Evolutionary conservation across 2,113 vertebrate species (phyloP), one percentile per base, ranked within the genome.

Genomic region (Atractosteus spatula): DNA sequence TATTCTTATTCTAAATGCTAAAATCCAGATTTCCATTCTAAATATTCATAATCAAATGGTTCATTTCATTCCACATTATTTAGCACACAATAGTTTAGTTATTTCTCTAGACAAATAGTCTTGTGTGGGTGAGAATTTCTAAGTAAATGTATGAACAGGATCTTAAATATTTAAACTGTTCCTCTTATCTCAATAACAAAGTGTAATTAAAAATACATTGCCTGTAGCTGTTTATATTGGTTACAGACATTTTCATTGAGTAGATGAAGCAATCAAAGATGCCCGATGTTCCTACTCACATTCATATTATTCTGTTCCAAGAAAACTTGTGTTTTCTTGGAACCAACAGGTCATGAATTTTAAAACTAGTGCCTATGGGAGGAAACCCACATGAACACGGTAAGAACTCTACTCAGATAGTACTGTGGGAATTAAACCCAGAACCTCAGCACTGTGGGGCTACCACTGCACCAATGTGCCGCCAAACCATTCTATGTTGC

Each of bases 131-230:
- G 63, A 78, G 41, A 74, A 29, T 29, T 29, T 29, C 2, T 0
- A 29, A 29, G 29, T 29, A 29, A 29, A 29, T 29, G 29, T 29
- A 29, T 29, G 29, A 29, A 29, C 29, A 29, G 29, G 5, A 5
- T 51, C 47, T 5, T 51, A 8, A 57, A 12, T 16, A 66, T 76
- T 68, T 64, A 62, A 56, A 71, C 62, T 14, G 8, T 10, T 62
- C 65, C 69, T 76, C 68, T 74, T 44, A 74, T 87, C 77, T 80
- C 76, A 56, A 61, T 76, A 79, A 81, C 78, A 80, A 87, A 68
- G 2, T n/a, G 55, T 51, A 78, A 83, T 81, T 71, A 84, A 65
- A 86, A 85, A 86, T 64, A 86, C 69, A 7, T 10, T 45, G 71
- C 77, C 76, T 57, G 4, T 8, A 71, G 79, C 70, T 55, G 62